Percentiles rank a stretch among this genome's conserved stretches.
Evolutionary conservation across 2,888 invertebrate species (phyloP).

Genomic region (Eretmocerus hayati): DNA sequence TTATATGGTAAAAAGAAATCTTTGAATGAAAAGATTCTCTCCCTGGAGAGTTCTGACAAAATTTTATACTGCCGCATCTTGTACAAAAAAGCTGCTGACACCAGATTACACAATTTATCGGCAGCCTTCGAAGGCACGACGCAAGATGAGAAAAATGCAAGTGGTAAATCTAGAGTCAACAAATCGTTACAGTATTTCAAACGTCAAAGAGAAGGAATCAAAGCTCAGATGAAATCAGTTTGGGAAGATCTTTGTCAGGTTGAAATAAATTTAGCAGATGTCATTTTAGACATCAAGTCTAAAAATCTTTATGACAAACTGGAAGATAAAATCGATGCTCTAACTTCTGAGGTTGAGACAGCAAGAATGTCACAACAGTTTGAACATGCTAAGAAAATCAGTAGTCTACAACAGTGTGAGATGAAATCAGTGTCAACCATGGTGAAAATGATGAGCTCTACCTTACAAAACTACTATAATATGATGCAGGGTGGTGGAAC

Average conservation of each 20-base stretch:
- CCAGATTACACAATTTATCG: conserved; percentile 38
- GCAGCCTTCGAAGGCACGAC: conserved; percentile 25
- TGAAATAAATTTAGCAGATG: conserved; percentile 30
- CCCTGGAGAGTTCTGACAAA: conserved; percentile 43
- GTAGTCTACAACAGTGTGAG: conserved; percentile 49
- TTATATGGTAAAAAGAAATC: conserved; percentile 34
- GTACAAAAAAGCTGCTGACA: conserved; percentile 40
- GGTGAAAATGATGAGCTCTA: conserved; percentile 50
- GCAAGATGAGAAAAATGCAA: conserved; percentile 37
- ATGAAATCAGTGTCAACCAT: conserved; percentile 51
- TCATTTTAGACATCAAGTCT: conserved; percentile 27
- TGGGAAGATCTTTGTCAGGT: conserved; percentile 38
- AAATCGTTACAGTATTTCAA: conserved; percentile 40
- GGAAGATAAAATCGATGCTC: conserved; percentile 26
- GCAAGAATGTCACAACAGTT: conserved; percentile 41
- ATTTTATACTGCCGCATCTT: conserved; percentile 43
- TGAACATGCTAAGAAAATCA: conserved; percentile 47
- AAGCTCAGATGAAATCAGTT: conserved; percentile 31
- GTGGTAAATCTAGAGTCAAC: conserved; percentile 40
- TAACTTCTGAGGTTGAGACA: conserved; percentile 33
- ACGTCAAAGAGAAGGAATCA: conserved; percentile 38
- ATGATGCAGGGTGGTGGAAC: conserved; percentile 56
- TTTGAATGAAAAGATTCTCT: conserved; percentile 40
- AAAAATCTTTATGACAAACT: conserved; percentile 30
- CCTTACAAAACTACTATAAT: conserved; percentile 55